Evolutionary conservation across 2,113 vertebrate species (phyloP), one percentile per base, ranked within the genome.

Genomic region (Equus przewalskii): DNA sequence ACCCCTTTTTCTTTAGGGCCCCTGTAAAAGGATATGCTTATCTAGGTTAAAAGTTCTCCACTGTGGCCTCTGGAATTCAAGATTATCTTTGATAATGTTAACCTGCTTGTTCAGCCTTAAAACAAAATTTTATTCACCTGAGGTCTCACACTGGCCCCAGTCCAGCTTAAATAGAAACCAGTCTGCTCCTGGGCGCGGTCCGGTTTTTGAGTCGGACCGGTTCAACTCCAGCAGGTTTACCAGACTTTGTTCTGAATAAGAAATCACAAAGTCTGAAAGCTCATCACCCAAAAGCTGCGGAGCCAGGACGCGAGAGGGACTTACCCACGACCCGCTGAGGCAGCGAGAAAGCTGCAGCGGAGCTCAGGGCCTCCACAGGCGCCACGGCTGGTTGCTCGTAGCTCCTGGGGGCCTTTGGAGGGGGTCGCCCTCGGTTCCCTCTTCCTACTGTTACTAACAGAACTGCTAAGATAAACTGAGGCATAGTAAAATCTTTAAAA

Each of bases 281-380:
- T n/a, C 14, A 15, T 54, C 7, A 44, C 0, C 7, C 13, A 11
- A 44, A 46, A 67, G 21, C 46, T n/a, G 11, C 1, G 0, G 58
- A 30, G 19, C 62, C n/a, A 18, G n/a, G 46, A 3, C 46, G 22
- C 4, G 1, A 22, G 69, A 54, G 11, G 41, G 22, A 54, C 15
- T 1, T 14, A 14, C 67, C 36, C 21, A 15, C 14, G 15, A 8
- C 33, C 6, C 33, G 44, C n/a, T 4, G 41, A 46, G 36, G 78
- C 54, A 11, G 4, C 6, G 2, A 44, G 69, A 44, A 24, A 56
- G 33, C 36, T 33, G 78, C 80, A 1, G 36, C 6, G 1, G 1
- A n/a, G 33, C 24, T 14, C 60, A 1, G 46, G 30, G 6, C 14
- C 26, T 81, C 65, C 0, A 4, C 56, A 54, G n/a, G 12, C 56